phyloP scores from a whole-genome alignment of 2,113 vertebrate genomes.

The Chiloscyllium plagiosum region DNA sequence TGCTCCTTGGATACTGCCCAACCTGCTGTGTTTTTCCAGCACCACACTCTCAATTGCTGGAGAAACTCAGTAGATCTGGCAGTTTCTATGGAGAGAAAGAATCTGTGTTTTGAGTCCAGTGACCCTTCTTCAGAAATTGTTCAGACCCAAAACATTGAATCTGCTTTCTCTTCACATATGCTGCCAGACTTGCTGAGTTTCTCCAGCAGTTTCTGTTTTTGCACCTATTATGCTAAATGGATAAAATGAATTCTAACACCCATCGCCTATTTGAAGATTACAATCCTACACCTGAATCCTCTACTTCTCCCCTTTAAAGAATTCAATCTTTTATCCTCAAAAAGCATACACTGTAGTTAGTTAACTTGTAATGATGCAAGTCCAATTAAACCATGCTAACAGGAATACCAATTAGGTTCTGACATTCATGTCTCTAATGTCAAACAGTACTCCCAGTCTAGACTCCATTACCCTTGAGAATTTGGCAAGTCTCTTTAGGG shows the following conservation, averaged over 20 bases:
- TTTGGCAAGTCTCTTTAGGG: not conserved
- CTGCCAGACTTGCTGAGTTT: too few species aligned
- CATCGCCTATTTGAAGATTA: not conserved
- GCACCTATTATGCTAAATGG: not conserved
- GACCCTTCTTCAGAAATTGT: too few species aligned
- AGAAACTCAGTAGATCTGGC: too few species aligned
- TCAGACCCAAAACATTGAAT: too few species aligned
- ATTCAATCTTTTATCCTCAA: not conserved
- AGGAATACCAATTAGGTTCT: not conserved
- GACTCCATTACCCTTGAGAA: not conserved
- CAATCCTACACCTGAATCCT: not conserved
- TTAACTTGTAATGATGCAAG: not conserved
- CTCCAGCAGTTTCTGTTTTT: too few species aligned
- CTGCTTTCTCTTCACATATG: too few species aligned
- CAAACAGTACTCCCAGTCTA: not conserved
- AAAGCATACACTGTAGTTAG: not conserved
- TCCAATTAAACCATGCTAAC: not conserved
- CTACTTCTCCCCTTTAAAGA: not conserved
- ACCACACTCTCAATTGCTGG: too few species aligned
- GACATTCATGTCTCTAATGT: not conserved
- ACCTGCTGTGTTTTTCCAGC: too few species aligned
- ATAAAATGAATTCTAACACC: not conserved
- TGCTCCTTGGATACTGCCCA: too few species aligned
- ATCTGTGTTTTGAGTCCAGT: too few species aligned
- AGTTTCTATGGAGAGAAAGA: too few species aligned